Percentiles rank a stretch among this genome's conserved stretches.
These are phyloP conservation scores for Drosophila gaucha DNA, from an alignment of 2,888 invertebrate species.

Conservation along the genomic window DNA sequence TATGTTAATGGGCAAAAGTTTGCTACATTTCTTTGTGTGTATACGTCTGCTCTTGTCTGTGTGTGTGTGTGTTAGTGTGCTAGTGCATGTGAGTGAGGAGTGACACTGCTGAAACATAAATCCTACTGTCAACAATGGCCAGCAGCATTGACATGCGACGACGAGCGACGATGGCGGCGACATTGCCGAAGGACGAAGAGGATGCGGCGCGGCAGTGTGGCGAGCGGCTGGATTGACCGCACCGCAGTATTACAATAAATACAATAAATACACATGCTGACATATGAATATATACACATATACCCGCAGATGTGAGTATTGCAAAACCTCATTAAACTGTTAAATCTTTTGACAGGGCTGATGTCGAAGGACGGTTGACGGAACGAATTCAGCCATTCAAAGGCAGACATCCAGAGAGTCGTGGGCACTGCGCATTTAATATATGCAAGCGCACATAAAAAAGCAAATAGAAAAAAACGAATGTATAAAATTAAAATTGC, in stretches of 20 bases:
- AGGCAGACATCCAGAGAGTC: slow-evolving; percentile 4
- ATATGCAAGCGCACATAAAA: slow-evolving; percentile 32
- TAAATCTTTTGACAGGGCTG: slow-evolving; percentile 73
- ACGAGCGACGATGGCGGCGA: slow-evolving; percentile 38
- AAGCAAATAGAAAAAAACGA: slow-evolving; percentile 5
- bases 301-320: slow-evolving; percentile 60
- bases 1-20: slow-evolving; percentile 76
- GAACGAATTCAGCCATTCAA: slow-evolving; percentile 20
- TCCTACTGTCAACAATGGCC: slow-evolving; percentile 78
- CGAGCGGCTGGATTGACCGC: slow-evolving; percentile 57
- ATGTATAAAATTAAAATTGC: slow-evolving; percentile 59
- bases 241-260: slow-evolving; percentile 72
- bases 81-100: slow-evolving; percentile 25
- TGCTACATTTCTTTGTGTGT: slow-evolving; percentile 43
- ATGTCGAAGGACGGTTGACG: slow-evolving; percentile 38
- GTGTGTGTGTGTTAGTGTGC: slow-evolving; percentile 20
- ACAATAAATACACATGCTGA: slow-evolving; percentile 72
- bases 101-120: slow-evolving; percentile 77
- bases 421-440: slow-evolving; percentile 30
- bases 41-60: slow-evolving; percentile 16
- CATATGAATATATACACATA: slow-evolving; percentile 36
- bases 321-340: slow-evolving; percentile 79
- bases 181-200: slow-evolving; percentile 31
- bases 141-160: slow-evolving; percentile 72
- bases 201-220: slow-evolving; percentile 10